Evolutionary conservation across 2,797 vertebrate genomes (phyloP), one percentile per base, ranked within the genome.

Genomic region (Champsocephalus esox): DNA sequence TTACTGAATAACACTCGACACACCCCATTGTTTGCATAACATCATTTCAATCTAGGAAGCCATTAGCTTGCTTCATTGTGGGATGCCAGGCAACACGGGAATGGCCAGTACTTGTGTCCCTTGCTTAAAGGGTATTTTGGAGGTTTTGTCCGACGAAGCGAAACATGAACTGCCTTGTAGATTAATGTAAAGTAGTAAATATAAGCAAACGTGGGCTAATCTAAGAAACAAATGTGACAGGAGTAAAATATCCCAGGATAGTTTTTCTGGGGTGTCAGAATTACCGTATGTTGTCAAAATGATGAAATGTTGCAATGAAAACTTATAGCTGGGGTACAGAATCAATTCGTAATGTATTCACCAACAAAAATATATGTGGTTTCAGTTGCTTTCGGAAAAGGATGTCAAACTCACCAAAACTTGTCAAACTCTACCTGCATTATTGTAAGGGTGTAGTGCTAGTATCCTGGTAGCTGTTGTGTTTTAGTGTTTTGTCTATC

Each of bases 361-460:
- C 13, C 9, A 28, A n/a, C 34, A 14, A 3, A 12, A 56, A 62
- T 12, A 3, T 38, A 17, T 28, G 6, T 14, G 17, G 0, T 19
- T 41, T 17, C 28, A 21, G 43, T 50, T 51, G 10, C n/a, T 28
- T 28, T 28, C 3, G 24, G 24, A 28, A 28, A 28, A 1, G 16
- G 34, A 71, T 60, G 16, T 44, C 24, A 58, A 73, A 52, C 28
- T 64, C 34, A 17, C 45, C n/a, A 44, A 59, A 58, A 38, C 63
- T 71, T 43, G 24, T 69, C 45, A 56, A 75, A 60, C 14, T 9
- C 55, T 16, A 69, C 51, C 12, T 43, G 69, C 73, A 51, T 73
- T 72, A 21, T 21, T 21, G 21, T 21, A 21, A 21, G 21, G 21
- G 21, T 21, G 2, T 21, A 21, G 21, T 21, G 21, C 21, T 21